Evolutionary conservation across 2,797 vertebrate species (phyloP).

Genomic region (Myripristis jacobus): DNA sequence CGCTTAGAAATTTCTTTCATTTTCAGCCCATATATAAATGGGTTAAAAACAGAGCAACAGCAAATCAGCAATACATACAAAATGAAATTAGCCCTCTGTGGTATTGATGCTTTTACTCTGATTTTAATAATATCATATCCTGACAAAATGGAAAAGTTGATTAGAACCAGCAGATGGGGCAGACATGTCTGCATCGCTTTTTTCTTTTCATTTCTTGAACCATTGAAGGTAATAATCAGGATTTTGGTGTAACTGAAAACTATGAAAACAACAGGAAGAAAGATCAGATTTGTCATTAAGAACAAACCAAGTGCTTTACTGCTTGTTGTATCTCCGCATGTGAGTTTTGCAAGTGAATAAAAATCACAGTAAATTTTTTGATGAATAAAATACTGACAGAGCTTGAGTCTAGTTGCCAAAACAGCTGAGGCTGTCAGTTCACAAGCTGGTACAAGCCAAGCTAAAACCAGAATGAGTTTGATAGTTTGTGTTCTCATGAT

Average conservation of each 20-base stretch:
- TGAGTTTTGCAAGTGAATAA: no score
- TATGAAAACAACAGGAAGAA: neutral
- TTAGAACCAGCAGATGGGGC: constrained; percentile 18
- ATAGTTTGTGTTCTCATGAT: constrained; percentile 35
- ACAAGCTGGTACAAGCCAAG: constrained; percentile 38
- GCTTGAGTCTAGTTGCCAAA: neutral
- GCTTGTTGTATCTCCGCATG: no score
- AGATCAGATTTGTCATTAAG: neutral
- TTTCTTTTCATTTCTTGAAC: neutral
- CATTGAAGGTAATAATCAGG: no score
- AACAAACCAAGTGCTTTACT: neutral
- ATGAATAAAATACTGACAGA: constrained; percentile 16
- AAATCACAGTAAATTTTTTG: no score
- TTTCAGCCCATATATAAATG: constrained; percentile 53
- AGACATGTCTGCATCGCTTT: constrained; percentile 6
- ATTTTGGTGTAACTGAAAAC: no score
- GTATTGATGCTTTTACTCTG: no score
- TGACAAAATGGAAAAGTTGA: constrained; percentile 31
- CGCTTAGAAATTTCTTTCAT: constrained; percentile 51
- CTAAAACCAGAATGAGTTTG: neutral
- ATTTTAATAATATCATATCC: constrained; percentile 28
- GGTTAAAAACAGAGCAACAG: constrained; percentile 52
- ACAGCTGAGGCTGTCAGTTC: neutral
- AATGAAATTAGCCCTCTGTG: no score
- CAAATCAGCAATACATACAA: neutral